Base-by-base conservation (phyloP, 2,888 invertebrate genomes). In the Leucophenga montana region DNA sequence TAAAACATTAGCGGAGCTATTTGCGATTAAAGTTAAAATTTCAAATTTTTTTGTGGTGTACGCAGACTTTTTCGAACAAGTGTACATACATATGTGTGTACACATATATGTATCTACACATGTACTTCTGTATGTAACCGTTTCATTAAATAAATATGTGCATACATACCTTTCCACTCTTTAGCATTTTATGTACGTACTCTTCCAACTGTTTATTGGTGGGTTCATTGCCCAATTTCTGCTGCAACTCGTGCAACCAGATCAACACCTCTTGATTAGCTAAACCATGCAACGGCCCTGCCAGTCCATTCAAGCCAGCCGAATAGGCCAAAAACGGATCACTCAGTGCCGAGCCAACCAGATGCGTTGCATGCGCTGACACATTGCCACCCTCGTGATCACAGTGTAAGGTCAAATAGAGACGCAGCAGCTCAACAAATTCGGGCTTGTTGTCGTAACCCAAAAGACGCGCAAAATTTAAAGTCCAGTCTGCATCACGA, bases 121-220 rank as follows among this genome's bases (percentile, higher is more conserved):
- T n/a, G n/a, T n/a, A n/a, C n/a, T n/a, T n/a, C n/a, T n/a, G n/a
- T 50, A 50, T 50, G 16, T 16, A 16, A 27, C 4, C 27, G 4
- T 50, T n/a, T n/a, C n/a, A n/a, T n/a, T n/a, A n/a, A n/a, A n/a
- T n/a, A n/a, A n/a, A n/a, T n/a, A n/a, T 50, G 50, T 13, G 2
- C 22, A 8, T 22, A 6, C 11, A 14, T 16, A 66, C 66, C 56
- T 67, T 67, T 18, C 69, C 71, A 0, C 53, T 20, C 61, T 72
- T 72, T 11, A 73, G 39, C 0, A 68, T 68, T 96, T 95, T 86
- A 97, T 95, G 90, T 96, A 98, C 71, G 64, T 59, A 75, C 14
- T 97, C 96, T 88, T 95, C 95, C 71, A 99, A 91, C 78, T 95
- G 92, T 0, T 97, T 95, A 86, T 97, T 96, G 16, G 94, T 93